These are phyloP conservation scores for Ornithoptera priamus DNA, from an alignment of 2,888 invertebrate species.

Conservation along the genomic window DNA sequence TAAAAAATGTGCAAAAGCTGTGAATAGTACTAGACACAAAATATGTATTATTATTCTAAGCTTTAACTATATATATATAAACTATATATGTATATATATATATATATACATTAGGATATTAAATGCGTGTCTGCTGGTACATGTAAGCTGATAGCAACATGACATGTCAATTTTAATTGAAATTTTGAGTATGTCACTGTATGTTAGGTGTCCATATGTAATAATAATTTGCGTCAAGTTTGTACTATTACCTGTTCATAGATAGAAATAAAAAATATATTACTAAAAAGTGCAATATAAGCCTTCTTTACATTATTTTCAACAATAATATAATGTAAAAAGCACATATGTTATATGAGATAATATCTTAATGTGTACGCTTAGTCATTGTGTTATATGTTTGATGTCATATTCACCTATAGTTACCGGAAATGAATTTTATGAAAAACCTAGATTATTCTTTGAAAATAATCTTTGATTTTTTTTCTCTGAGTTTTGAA, in stretches of 20 bases:
- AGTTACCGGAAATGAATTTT: slow-evolving; percentile 18
- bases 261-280: slow-evolving; percentile 19
- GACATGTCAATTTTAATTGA: slow-evolving; percentile 47
- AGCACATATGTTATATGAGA: slow-evolving; percentile 33
- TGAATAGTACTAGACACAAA: neutral
- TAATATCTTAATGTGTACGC: slow-evolving; percentile 38
- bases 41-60: slow-evolving; percentile 20
- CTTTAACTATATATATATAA: slow-evolving; percentile 5
- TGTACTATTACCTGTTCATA: slow-evolving; percentile 29
- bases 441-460: no score
- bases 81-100: slow-evolving; percentile 22
- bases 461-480: neutral
- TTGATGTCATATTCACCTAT: slow-evolving; percentile 13
- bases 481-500: neutral
- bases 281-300: slow-evolving; percentile 26
- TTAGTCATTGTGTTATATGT: slow-evolving; percentile 37
- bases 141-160: slow-evolving; percentile 47
- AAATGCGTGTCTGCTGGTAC: slow-evolving; percentile 56
- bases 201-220: slow-evolving; percentile 29
- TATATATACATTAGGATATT: slow-evolving; percentile 28
- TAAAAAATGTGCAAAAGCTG: neutral
- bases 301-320: slow-evolving; percentile 16
- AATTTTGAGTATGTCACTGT: slow-evolving; percentile 37
- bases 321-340: slow-evolving; percentile 23
- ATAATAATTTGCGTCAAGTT: slow-evolving; percentile 27